These are phyloP conservation scores for Drosophila varians DNA, from an alignment of 1,140 invertebrate species.

Conservation along the genomic window DNA sequence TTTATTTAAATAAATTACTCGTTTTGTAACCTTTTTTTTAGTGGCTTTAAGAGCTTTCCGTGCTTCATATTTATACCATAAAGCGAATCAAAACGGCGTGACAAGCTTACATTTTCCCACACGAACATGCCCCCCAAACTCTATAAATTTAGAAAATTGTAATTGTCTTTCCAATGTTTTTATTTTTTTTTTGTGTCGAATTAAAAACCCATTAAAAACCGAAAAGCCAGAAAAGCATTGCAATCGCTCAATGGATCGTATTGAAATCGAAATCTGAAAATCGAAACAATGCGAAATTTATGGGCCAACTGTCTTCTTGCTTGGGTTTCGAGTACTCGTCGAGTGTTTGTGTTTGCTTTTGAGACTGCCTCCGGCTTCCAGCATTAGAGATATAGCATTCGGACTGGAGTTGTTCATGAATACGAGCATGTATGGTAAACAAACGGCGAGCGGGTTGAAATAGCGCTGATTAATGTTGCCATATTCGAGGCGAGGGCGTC, in stretches of 20 bases:
- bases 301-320: slow-evolving; percentile 45
- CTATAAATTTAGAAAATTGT: slow-evolving; percentile 17
- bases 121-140: slow-evolving; percentile 12
- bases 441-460: slow-evolving; percentile 44
- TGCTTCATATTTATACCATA: slow-evolving; percentile 3
- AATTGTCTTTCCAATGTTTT: slow-evolving; percentile 23
- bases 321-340: slow-evolving; percentile 2
- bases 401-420: slow-evolving; percentile 40
- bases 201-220: slow-evolving; percentile 42
- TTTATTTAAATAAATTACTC: background rate
- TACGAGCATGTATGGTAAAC: slow-evolving; percentile 28
- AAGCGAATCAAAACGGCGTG: slow-evolving; percentile 22
- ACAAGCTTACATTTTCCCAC: slow-evolving; percentile 38
- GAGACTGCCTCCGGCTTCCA: slow-evolving; percentile 7
- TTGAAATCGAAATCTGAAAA: slow-evolving; percentile 42
- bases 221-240: slow-evolving; percentile 3
- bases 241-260: slow-evolving; percentile 23
- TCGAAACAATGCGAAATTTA: slow-evolving; percentile 51
- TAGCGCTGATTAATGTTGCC: slow-evolving; percentile 74
- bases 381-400: slow-evolving; percentile 26
- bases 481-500: background rate
- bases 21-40: no score
- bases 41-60: background rate
- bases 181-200: slow-evolving; percentile 16
- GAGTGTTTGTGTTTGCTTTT: slow-evolving; percentile 41